Evolutionary conservation across 2,888 invertebrate species (phyloP), one percentile per base, ranked within the genome.

Genomic region (Germaria angustata): DNA sequence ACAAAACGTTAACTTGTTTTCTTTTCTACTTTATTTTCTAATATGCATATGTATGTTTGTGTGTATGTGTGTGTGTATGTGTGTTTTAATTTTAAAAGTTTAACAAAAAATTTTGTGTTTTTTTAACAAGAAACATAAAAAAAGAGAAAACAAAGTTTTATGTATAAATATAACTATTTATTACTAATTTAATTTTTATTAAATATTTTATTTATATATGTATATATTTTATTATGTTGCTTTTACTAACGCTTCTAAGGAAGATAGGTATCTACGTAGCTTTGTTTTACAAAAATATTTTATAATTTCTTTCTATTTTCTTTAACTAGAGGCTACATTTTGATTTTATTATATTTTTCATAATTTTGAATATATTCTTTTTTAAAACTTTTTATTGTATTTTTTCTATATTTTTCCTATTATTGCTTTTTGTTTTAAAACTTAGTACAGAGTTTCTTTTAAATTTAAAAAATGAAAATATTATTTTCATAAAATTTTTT

Each of bases 261-360:
- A 87, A 87, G 89, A 88, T 88, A 90, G 90, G 90, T 90, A 89
- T 90, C 90, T 90, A 90, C 89, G 90, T 90, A 90, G 90, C 90
- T 90, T 88, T 86, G 86, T 87, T 87, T 82, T 88, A 87, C 84
- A 87, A 87, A 87, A 87, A 87, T 87, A 87, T 87, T 81, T 81
- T 63, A 76, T 80, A 80, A 83, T 65, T 80, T 75, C 49, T 68
- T 84, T 73, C 65, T 75, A 66, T 73, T 72, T 71, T 79, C 41
- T 77, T 77, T 59, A 68, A 76, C 79, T 75, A 66, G 55, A 82
- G 65, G 79, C 82, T 82, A 82, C 82, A 77, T 81, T 84, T 84
- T 84, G 72, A 85, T 85, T 82, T 5, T 75, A 28, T 59, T 69
- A 36, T 68, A 17, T 44, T 66, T 46, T 69, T 81, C 53, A 76